Conservation (phyloP, 2,797 vertebrate genomes). For the Takifugu ocellatus region DNA sequence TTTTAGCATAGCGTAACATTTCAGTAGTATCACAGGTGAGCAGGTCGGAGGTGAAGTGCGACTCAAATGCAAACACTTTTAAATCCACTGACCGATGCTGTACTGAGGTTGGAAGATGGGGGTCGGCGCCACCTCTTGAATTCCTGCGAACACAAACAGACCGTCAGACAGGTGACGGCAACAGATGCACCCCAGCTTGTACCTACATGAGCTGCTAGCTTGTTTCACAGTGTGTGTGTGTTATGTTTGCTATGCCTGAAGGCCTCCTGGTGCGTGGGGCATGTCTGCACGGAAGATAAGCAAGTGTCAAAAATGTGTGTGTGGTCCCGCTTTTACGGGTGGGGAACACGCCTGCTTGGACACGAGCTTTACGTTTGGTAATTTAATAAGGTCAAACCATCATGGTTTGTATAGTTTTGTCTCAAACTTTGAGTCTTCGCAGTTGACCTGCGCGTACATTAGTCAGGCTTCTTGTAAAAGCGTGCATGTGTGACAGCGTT, state of each 20-base stretch:
- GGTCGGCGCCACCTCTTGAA: constrained; percentile 72
- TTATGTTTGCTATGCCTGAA: constrained; percentile 45
- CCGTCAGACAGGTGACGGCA: constrained; percentile 41
- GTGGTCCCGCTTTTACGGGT: constrained; percentile 51
- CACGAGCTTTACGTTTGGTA: constrained; percentile 40
- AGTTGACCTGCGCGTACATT: constrained; percentile 25
- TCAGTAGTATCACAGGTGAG: too few species aligned
- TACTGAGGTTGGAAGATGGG: constrained; percentile 77
- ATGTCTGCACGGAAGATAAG: constrained; percentile 56
- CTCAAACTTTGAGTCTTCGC: constrained; percentile 28
- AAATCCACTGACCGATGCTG: constrained; percentile 70
- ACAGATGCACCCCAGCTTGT: constrained; percentile 25
- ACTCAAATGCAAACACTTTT: not conserved
- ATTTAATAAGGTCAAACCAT: constrained; percentile 42
- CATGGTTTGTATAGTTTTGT: constrained; percentile 33
- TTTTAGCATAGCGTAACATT: too few species aligned
- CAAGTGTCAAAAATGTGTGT: constrained; percentile 58
- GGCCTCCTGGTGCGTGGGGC: constrained; percentile 32
- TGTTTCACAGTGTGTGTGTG: constrained; percentile 24
- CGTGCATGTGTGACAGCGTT: constrained; percentile 33
- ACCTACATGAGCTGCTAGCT: constrained; percentile 34
- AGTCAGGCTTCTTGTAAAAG: constrained; percentile 56
- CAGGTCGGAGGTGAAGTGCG: too few species aligned
- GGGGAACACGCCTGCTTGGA: constrained; percentile 20
- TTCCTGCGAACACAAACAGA: constrained; percentile 64